These are phyloP conservation scores for Trachemys scripta DNA, from an alignment of 2,113 vertebrate genomes.

Conservation along the genomic window DNA sequence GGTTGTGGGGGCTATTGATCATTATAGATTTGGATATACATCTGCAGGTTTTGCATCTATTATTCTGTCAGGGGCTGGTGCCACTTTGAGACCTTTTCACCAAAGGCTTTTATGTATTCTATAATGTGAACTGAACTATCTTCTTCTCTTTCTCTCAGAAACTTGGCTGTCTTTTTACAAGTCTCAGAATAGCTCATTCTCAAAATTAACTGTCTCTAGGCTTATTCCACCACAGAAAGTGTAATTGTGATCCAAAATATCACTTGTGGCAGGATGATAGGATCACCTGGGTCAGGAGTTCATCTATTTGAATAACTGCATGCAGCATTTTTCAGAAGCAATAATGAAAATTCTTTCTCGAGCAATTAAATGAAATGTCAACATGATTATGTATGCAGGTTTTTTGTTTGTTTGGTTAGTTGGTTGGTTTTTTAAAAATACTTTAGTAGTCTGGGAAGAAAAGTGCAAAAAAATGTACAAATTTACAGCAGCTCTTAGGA, in stretches of 20 bases:
- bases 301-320: neutral
- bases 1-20: neutral
- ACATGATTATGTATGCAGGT: neutral
- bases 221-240: neutral
- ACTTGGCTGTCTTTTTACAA: neutral
- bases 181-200: neutral
- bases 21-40: neutral
- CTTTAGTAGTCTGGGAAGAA: neutral
- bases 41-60: neutral
- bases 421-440: neutral
- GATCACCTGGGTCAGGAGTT: conserved; percentile 10
- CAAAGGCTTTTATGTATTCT: neutral
- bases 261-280: neutral
- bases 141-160: neutral
- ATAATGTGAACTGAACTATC: neutral
- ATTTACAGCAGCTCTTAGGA: conserved; percentile 6
- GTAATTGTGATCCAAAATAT: neutral
- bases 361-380: neutral
- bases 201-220: neutral
- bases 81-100: neutral
- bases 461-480: neutral
- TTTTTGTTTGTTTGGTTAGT: neutral
- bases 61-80: neutral
- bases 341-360: neutral
- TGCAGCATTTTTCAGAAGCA: neutral